Conservation (phyloP, 2,888 invertebrate genomes). For the Cosmia pyralina region DNA sequence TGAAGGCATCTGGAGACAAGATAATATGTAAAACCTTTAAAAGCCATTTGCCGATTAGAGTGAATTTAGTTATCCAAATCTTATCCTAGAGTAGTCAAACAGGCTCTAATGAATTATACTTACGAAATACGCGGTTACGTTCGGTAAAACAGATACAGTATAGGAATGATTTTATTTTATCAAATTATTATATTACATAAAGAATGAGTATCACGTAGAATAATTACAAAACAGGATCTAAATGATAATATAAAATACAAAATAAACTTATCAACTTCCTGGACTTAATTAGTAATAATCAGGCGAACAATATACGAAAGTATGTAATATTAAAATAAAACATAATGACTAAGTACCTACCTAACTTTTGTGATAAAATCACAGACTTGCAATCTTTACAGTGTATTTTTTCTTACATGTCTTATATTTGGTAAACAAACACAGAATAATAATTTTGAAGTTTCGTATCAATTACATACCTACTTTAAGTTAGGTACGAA, state of each 20-base stretch:
- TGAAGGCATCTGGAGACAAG: neutral
- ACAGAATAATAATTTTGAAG: neutral
- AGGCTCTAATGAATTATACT: neutral
- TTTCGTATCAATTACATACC: neutral
- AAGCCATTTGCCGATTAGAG: slow-evolving; percentile 29
- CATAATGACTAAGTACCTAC: slow-evolving; percentile 12
- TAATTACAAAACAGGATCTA: slow-evolving; percentile 32
- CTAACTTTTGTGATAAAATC: slow-evolving; percentile 45
- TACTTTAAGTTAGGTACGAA: neutral
- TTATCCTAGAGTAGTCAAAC: neutral
- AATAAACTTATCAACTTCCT: slow-evolving; percentile 25
- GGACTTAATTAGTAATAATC: slow-evolving; percentile 8
- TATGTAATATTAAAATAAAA: slow-evolving; percentile 26
- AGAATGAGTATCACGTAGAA: slow-evolving; percentile 43
- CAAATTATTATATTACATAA: slow-evolving; percentile 27
- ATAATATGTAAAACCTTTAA: slow-evolving; percentile 9
- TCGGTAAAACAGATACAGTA: slow-evolving; percentile 1
- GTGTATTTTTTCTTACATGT: slow-evolving; percentile 14
- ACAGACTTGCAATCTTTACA: slow-evolving; percentile 36
- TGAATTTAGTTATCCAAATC: neutral
- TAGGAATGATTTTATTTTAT: slow-evolving; percentile 68
- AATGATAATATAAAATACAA: slow-evolving; percentile 28
- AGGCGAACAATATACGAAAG: slow-evolving; percentile 18
- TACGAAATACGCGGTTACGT: neutral
- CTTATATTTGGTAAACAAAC: slow-evolving; percentile 9